Base-by-base conservation (phyloP, 1,140 invertebrate species). In the Riptortus pedestris region DNA sequence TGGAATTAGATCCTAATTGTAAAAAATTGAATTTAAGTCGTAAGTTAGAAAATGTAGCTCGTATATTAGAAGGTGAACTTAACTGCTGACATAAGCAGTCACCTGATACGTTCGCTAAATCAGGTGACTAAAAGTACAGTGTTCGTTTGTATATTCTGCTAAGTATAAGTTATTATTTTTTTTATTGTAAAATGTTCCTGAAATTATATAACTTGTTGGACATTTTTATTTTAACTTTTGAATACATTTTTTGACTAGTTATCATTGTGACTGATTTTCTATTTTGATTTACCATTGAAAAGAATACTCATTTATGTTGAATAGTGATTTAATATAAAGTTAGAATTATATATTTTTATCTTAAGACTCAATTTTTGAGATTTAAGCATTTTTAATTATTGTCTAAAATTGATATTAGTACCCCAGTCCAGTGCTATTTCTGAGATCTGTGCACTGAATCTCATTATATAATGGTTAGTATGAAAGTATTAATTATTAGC, bases 11-110 rank as follows among this genome's bases (percentile, higher is more conserved):
- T 74, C 79, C 84, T 4, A 81, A 83, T 71, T 91, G 88, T 75
- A 85, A 88, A 72, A 91, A 91, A 76, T 83, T 90, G 78, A 87
- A 93, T 76, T 80, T 94, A 75, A 85, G 88, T 65, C 87, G 91
- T 75, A 90, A 89, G 77, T 77, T 94, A 73, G 89, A 92, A 74
- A 91, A 88, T 75, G 90, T 93, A 69, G 88, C 88, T 59, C 91
- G 86, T 76, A 93, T 88, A 65, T 81, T 93, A 69, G 89, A 91
- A 76, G 89, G 89, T 64, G 88, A 90, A 73, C 74, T 80, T 18
- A 78, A 78, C 64, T 80, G 79, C 78, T 80, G 77, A 79, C 78
- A 74, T 67, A 71, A 70, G 70, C 69, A 72, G 77, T 76, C 76
- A 77, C 75, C 76, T 76, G 76, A 77, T 58, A 45, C 29, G 11